phyloP scores from a whole-genome alignment of 2,113 vertebrate genomes.

The Nesoenas mayeri region DNA sequence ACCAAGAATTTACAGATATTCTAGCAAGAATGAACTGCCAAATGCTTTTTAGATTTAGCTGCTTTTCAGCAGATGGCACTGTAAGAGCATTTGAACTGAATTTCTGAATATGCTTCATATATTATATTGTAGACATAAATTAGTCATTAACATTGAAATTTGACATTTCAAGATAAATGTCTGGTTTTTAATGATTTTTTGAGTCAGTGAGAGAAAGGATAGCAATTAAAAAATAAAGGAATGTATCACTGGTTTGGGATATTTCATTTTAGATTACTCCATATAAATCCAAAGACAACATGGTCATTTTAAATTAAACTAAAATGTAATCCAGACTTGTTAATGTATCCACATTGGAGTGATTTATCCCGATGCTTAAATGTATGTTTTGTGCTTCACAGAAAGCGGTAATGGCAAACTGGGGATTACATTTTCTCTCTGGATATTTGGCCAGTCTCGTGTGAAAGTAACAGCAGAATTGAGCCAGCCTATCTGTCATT shows the following conservation, averaged over 20 bases:
- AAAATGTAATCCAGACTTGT: not conserved
- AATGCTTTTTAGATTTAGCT: not conserved
- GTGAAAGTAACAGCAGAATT: not conserved
- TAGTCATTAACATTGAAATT: not conserved
- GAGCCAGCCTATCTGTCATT: not conserved
- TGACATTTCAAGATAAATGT: not conserved
- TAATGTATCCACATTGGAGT: not conserved
- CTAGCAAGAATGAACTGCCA: not conserved
- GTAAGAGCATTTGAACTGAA: slow-evolving; percentile 10
- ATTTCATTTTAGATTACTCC: not conserved
- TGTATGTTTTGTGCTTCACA: not conserved
- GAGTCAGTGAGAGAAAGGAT: not conserved
- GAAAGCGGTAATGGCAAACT: not conserved
- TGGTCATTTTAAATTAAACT: not conserved
- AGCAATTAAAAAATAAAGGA: not conserved
- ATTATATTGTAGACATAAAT: not conserved
- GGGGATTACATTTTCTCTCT: not conserved
- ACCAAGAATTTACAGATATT: not conserved
- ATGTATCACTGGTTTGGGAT: not conserved
- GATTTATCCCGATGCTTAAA: not conserved
- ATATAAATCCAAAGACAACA: not conserved
- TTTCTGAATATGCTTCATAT: not conserved
- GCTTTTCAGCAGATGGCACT: slow-evolving; percentile 61
- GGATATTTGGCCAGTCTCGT: not conserved
- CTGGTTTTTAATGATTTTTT: not conserved